These are phyloP conservation scores for Rhea pennata DNA, from an alignment of 2,113 vertebrate genomes.

Conservation along the genomic window DNA sequence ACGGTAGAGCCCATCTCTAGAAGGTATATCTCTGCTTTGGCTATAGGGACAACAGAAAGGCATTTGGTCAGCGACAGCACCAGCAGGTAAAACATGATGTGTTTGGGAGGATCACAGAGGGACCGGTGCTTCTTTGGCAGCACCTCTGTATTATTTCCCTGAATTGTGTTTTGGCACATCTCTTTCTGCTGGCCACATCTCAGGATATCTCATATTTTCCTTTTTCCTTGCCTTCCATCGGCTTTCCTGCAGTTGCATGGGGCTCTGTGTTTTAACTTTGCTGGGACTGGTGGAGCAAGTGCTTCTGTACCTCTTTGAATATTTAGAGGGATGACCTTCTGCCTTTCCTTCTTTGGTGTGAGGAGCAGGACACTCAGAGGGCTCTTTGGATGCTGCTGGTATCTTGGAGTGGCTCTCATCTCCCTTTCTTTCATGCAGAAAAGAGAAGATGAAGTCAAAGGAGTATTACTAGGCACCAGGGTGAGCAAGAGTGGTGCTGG, in stretches of 20 bases:
- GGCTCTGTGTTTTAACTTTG: neutral
- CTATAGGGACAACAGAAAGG: neutral
- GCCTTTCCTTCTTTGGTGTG: neutral
- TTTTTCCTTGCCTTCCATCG: neutral
- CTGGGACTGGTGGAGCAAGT: neutral
- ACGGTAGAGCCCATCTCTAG: rapidly evolving
- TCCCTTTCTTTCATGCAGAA: neutral
- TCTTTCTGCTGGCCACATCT: neutral
- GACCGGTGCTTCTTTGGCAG: no score
- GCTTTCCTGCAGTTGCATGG: neutral
- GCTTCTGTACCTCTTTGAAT: neutral
- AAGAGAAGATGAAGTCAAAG: neutral
- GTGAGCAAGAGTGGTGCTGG: neutral
- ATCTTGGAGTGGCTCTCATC: neutral
- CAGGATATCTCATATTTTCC: neutral
- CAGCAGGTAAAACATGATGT: neutral
- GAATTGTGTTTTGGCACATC: no score
- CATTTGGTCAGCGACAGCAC: neutral
- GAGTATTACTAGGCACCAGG: neutral
- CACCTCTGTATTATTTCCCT: no score
- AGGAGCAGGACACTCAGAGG: neutral
- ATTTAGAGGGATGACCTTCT: neutral
- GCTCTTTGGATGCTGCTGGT: neutral
- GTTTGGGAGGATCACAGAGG: no score
- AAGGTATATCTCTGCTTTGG: neutral